Base-by-base conservation (phyloP, 2,888 invertebrate species). In the Volucella inanis region DNA sequence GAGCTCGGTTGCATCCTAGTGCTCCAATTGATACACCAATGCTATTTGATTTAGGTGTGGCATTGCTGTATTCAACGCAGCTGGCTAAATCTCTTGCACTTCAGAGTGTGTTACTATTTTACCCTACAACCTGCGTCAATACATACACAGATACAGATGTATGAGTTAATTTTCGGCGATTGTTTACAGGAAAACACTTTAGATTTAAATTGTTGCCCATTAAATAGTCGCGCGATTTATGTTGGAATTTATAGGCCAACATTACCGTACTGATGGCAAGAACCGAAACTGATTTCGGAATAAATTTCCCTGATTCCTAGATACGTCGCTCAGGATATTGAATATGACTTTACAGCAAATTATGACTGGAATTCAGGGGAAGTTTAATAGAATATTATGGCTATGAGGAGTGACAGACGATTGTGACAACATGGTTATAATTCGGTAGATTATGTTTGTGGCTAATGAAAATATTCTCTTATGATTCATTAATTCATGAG, bases 151-250 rank as follows among this genome's bases (percentile, higher is more conserved):
- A 38, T 14, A 55, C 22, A 43, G 3, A 61, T 55, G 31, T 50
- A 22, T 22, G 54, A 31, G 22, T 31, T 12, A 55, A 67, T 38
- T 68, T 11, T 68, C 39, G 43, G 68, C 15, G 31, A 67, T 8
- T 18, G 38, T 45, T 45, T 12, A 15, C 14, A 47, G 55, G 38
- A 68, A 68, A 55, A 45, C 43, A 38, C 52, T 50, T 47, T 52
- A 31, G 31, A 71, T 50, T 50, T 50, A 71, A 52, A 71, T 49
- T 52, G 43, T 22, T 71, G 71, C 31, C 49, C 71, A 43, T 41
- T 61, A 50, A 41, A 61, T 61, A 71, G 43, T 61, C 50, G 50
- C 41, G 31, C 31, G 14, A 50, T 55, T 55, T 55, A 12, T n/a
- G 12, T 31, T 41, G 43, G 18, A 18, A 41, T 3, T 22, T n/a